A percentile compares a stretch with the other conserved stretches of the same genome.
These are phyloP conservation scores for Xiphydria camelus DNA, from an alignment of 2,888 invertebrate species.

Conservation along the genomic window DNA sequence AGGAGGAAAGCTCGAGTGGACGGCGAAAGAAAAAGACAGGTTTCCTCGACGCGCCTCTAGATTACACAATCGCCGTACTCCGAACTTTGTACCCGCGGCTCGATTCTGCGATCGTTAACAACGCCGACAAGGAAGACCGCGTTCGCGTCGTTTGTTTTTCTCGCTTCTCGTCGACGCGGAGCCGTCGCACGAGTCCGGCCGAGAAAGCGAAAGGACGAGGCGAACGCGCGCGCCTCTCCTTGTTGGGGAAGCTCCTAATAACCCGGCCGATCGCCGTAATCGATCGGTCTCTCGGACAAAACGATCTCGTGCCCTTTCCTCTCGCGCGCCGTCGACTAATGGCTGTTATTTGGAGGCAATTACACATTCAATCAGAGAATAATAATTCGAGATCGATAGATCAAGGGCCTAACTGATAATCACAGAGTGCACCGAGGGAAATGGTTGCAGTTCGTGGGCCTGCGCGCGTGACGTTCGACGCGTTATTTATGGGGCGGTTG, in stretches of 20 bases:
- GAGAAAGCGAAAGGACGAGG: constrained; percentile 21
- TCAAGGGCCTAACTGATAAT: constrained; percentile 31
- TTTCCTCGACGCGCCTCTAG: too few relatives aligned
- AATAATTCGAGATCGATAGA: constrained; percentile 38
- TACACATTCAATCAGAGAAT: constrained; percentile 47
- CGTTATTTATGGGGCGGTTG: constrained; percentile 33
- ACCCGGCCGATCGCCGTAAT: not conserved
- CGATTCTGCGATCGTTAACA: constrained; percentile 17
- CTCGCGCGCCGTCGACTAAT: constrained; percentile 23
- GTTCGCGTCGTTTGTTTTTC: constrained; percentile 4
- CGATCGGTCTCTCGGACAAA: constrained; percentile 8
- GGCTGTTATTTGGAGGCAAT: constrained; percentile 29
- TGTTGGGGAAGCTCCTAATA: not conserved
- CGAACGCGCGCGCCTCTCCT: constrained; percentile 16
- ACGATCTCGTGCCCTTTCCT: constrained; percentile 32
- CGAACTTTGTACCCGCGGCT: constrained; percentile 11
- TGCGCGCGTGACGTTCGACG: constrained; percentile 24
- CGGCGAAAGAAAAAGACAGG: too few relatives aligned
- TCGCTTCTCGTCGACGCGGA: too few relatives aligned
- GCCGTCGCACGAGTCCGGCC: too few relatives aligned
- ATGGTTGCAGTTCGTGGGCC: constrained; percentile 9
- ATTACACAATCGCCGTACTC: not conserved
- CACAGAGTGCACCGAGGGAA: constrained; percentile 15
- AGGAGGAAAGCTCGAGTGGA: not conserved
- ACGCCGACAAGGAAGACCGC: constrained; percentile 11